Evolutionary conservation across 2,888 invertebrate species (phyloP).

Genomic region (Sisyra terminalis): DNA sequence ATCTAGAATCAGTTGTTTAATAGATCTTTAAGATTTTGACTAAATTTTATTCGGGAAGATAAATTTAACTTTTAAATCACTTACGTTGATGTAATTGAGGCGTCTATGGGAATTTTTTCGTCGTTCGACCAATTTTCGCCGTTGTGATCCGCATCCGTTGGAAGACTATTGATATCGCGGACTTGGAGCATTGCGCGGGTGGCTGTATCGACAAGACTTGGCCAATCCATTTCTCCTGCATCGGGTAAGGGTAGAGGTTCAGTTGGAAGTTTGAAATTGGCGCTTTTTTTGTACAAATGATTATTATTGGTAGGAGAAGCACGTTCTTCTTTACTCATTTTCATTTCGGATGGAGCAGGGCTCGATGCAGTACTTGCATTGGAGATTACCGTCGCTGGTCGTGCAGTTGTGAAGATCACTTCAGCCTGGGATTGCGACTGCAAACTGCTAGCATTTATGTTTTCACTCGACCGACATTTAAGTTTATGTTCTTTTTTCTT

Average conservation of each 20-base stretch:
- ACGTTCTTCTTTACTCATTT: constrained; percentile 37
- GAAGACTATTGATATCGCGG: constrained; percentile 12
- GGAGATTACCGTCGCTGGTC: constrained; percentile 47
- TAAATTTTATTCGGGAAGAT: not conserved
- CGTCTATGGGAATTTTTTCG: constrained; percentile 21
- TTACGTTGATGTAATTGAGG: constrained; percentile 25
- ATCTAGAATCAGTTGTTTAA: not conserved
- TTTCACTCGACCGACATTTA: constrained; percentile 1
- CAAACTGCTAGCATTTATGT: constrained; percentile 9
- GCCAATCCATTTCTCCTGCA: constrained; percentile 61
- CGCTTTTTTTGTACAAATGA: constrained; percentile 17
- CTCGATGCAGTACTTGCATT: constrained; percentile 41
- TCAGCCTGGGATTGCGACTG: constrained; percentile 27
- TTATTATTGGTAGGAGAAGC: constrained; percentile 24
- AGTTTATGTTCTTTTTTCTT: constrained; percentile 4
- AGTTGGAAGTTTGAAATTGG: constrained; percentile 17
- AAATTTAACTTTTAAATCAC: constrained; percentile 12
- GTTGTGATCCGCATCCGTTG: constrained; percentile 13
- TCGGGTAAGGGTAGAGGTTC: constrained; percentile 43
- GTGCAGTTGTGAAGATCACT: constrained; percentile 44
- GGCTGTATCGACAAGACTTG: constrained; percentile 62
- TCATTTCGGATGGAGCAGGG: constrained; percentile 36
- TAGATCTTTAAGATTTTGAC: not conserved
- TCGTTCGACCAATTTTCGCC: constrained; percentile 15
- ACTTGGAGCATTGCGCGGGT: constrained; percentile 53